Evolutionary conservation across 1,140 invertebrate genomes (phyloP).

Genomic region (Arion vulgaris): DNA sequence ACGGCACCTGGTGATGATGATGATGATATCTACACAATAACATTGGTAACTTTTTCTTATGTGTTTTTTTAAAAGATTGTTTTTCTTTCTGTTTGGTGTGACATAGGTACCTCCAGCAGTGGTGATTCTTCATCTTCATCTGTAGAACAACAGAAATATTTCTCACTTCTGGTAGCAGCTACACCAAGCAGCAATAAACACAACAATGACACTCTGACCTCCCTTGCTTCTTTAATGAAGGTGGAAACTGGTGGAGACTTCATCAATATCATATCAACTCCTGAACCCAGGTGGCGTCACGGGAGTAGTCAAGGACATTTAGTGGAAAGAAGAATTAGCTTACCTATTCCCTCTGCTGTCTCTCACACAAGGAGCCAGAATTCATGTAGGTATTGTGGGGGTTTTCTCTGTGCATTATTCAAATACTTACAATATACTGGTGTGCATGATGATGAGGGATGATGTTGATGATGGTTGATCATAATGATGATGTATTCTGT

Average conservation of each 20-base stretch:
- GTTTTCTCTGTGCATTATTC: too few species aligned
- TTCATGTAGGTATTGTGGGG: slow-evolving; percentile 1
- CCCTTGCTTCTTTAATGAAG: slow-evolving; percentile 85
- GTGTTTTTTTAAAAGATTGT: too few species aligned
- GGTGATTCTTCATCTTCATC: slow-evolving; percentile 77
- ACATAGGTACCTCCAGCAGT: slow-evolving; percentile 75
- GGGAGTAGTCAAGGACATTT: background rate
- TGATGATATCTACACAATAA: too few species aligned
- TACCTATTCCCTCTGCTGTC: background rate
- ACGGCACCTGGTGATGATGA: too few species aligned
- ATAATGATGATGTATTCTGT: too few species aligned
- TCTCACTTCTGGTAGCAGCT: slow-evolving; percentile 83
- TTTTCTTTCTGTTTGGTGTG: background rate
- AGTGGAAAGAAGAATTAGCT: slow-evolving; percentile 22
- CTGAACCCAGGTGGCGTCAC: slow-evolving; percentile 49
- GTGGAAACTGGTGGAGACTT: slow-evolving; percentile 64
- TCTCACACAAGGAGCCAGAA: background rate
- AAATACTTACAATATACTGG: too few species aligned
- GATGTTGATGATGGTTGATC: too few species aligned
- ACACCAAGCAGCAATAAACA: slow-evolving; percentile 84
- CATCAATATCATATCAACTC: slow-evolving; percentile 57
- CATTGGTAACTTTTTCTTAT: too few species aligned
- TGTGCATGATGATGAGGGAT: too few species aligned
- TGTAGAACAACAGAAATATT: slow-evolving; percentile 88
- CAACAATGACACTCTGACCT: slow-evolving; percentile 84